Evolutionary conservation across 2,113 vertebrate genomes (phyloP).

Genomic region (Notothenia rossii): DNA sequence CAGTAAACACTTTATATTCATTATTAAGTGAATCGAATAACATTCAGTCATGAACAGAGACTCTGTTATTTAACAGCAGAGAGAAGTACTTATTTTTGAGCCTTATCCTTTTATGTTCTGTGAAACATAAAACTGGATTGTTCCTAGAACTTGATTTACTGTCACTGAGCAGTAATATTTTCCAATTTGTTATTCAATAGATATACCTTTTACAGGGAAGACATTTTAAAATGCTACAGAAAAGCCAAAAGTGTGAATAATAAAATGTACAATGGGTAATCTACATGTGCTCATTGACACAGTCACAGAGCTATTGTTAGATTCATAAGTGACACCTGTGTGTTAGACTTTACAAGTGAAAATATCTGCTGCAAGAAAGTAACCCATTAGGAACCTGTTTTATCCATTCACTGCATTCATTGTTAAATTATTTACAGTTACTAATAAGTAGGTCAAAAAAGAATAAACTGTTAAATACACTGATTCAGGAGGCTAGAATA

Average conservation of each 20-base stretch:
- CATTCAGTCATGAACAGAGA: not conserved
- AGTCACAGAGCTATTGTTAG: not conserved
- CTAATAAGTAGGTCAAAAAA: too few species aligned
- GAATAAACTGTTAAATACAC: too few species aligned
- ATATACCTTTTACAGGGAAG: not conserved
- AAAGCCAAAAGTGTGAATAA: not conserved
- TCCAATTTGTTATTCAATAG: not conserved
- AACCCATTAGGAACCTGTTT: too few species aligned
- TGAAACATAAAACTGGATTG: not conserved
- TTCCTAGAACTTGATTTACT: conserved; percentile 19
- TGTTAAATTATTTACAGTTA: too few species aligned
- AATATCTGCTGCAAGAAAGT: not conserved
- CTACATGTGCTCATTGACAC: not conserved
- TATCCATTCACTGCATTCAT: too few species aligned
- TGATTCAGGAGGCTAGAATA: not conserved
- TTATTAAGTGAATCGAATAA: not conserved
- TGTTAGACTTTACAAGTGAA: not conserved
- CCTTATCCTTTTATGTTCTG: conserved; percentile 63
- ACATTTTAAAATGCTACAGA: not conserved
- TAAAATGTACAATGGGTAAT: not conserved
- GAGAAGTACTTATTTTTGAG: conserved; percentile 31
- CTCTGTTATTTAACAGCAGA: conserved; percentile 6
- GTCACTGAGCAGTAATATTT: not conserved
- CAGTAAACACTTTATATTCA: not conserved
- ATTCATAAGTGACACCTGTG: not conserved